Conservation (phyloP, 2,888 invertebrate genomes). For the Plagiodera versicolora region DNA sequence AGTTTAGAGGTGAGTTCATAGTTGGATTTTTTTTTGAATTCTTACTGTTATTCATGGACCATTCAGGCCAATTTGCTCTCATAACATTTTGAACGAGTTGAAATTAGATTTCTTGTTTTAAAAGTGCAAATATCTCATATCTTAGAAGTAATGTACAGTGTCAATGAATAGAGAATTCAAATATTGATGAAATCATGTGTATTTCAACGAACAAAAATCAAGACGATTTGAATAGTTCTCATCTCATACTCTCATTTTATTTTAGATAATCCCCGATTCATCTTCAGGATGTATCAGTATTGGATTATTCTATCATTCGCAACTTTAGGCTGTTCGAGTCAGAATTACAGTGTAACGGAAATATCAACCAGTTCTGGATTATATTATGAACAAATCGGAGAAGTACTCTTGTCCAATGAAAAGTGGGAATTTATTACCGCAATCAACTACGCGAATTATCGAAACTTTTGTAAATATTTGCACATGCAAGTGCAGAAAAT, state of each 20-base stretch:
- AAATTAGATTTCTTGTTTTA: no score
- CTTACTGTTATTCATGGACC: no score
- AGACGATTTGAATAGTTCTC: neutral
- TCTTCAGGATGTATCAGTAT: neutral
- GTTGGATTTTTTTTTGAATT: no score
- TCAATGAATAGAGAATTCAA: no score
- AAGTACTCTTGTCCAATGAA: conserved; percentile 17
- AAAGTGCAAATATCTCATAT: no score
- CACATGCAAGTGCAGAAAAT: conserved; percentile 13
- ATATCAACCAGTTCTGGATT: conserved; percentile 19
- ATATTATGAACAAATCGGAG: conserved; percentile 22
- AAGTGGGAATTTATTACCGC: conserved; percentile 22
- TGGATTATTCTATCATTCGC: neutral
- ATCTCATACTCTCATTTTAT: neutral
- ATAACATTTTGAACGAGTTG: no score
- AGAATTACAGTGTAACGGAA: conserved; percentile 12
- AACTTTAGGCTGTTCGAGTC: neutral
- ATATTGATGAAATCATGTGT: no score
- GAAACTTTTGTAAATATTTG: conserved; percentile 19
- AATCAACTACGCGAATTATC: conserved; percentile 18
- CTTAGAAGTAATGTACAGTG: no score
- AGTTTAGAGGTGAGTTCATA: no score
- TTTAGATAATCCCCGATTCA: neutral
- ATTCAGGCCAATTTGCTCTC: no score
- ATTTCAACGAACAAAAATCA: no score